phyloP scores from a whole-genome alignment of 2,113 vertebrate species.

The Plestiodon gilberti region DNA sequence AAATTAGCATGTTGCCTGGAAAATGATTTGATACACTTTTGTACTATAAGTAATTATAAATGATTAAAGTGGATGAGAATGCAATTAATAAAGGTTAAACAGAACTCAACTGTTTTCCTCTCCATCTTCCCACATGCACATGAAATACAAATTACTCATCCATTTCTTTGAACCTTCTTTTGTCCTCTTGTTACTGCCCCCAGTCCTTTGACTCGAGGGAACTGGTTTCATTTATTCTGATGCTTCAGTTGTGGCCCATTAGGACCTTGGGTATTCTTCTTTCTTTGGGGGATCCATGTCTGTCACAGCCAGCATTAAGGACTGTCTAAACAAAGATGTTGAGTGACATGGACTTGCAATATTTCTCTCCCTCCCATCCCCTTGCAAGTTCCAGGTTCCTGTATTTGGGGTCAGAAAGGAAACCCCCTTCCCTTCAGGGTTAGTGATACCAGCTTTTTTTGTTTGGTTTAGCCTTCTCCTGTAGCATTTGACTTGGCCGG shows the following conservation, averaged over 20 bases:
- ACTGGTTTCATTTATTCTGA: neutral
- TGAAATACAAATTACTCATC: conserved; percentile 7
- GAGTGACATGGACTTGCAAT: neutral
- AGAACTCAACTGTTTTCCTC: conserved; percentile 11
- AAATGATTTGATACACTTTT: conserved; percentile 48
- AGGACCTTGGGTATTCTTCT: neutral
- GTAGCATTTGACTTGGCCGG: neutral
- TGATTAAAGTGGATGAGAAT: conserved; percentile 41
- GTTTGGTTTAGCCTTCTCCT: neutral
- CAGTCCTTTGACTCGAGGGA: neutral
- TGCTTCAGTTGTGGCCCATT: neutral
- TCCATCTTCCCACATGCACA: conserved; percentile 14
- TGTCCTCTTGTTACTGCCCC: neutral
- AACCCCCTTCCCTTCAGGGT: neutral
- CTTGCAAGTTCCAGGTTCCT: neutral
- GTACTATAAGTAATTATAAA: conserved; percentile 59
- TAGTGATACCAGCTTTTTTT: neutral
- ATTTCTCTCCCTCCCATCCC: neutral
- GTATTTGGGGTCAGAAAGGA: neutral
- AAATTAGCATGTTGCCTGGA: conserved; percentile 6
- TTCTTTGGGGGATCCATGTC: neutral
- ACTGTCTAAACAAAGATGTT: neutral
- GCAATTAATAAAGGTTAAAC: conserved; percentile 51
- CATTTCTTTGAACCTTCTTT: neutral
- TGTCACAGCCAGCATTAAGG: neutral